Conservation (phyloP, 2,797 vertebrate species). For the Pseudomugil tenellus region DNA sequence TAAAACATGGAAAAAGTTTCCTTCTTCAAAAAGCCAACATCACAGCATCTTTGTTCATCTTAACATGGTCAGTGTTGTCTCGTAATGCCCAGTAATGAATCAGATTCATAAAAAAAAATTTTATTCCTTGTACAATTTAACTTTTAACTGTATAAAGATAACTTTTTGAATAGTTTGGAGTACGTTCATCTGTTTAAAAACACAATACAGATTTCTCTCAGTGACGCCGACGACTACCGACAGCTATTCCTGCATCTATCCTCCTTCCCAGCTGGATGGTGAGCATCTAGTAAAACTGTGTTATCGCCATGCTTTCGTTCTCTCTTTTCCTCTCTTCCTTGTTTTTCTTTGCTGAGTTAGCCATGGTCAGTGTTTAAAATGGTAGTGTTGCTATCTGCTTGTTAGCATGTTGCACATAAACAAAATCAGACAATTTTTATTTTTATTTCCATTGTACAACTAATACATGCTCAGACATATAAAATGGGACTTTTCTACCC, state of each 20-base stretch:
- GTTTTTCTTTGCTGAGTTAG: neutral
- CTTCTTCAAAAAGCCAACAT: slow-evolving; percentile 7
- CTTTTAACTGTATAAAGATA: neutral
- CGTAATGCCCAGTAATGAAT: neutral
- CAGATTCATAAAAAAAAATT: neutral
- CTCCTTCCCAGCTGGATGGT: neutral
- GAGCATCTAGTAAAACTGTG: no score
- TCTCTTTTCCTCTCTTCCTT: neutral
- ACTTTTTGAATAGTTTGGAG: neutral
- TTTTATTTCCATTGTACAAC: no score
- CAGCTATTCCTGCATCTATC: neutral
- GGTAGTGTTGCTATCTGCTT: neutral
- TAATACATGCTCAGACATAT: no score
- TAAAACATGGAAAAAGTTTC: neutral
- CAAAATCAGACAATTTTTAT: no score
- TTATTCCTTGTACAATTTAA: no score
- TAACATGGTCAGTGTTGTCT: neutral
- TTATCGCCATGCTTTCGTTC: no score
- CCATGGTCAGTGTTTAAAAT: neutral
- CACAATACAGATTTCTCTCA: neutral
- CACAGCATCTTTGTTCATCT: slow-evolving; percentile 10
- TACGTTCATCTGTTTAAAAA: no score
- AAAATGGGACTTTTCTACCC: no score
- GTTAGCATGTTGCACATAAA: neutral
- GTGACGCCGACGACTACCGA: no score